Base-by-base conservation (phyloP, 1,140 invertebrate genomes). In the Drosophila trapezifrons region DNA sequence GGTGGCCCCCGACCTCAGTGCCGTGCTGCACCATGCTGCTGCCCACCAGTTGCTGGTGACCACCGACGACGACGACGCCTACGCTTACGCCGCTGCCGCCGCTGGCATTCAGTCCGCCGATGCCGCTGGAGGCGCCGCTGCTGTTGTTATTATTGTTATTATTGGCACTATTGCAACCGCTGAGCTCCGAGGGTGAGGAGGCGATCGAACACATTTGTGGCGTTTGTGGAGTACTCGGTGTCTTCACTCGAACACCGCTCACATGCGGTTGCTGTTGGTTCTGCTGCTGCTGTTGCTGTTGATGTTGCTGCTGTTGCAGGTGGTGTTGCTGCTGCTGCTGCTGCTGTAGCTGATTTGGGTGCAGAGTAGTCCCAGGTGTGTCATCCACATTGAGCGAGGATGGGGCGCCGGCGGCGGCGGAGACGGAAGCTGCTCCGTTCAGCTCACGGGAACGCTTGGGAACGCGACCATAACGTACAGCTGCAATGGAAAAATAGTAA, bases 391-490 rank as follows among this genome's bases (percentile, higher is more conserved):
- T 87, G 35, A 86, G 59, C 17, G 78, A 37, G 8, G 42, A 62
- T n/a, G 56, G 42, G n/a, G 69, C 69, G 43, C 56, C 80, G n/a
- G 62, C 63, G 8, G 89, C 76, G 17, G 77, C 80, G 45, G 91
- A 92, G 27, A 79, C 85, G 71, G 85, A 85, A 58, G 75, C 91
- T 55, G 91, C 78, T 63, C 91, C 94, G 76, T 95, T 94, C 60
- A 95, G 94, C 92, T 98, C 97, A 75, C 98, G 94, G 18, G 97
- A 96, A 80, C 98, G 94, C 93, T 99, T 99, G 47, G 98, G 98
- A 64, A 99, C 98, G 60, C 98, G 95, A 49, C 98, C 98, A 94
- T 99, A 99, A 85, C 98, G 94, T 47, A 99, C 98, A 91, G 98
- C 98, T 99, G 93, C 37, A 93, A 93, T 49, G 42, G 7, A 74